These are phyloP conservation scores for Eurypyga helias DNA, from an alignment of 2,113 vertebrate species.

Conservation along the genomic window DNA sequence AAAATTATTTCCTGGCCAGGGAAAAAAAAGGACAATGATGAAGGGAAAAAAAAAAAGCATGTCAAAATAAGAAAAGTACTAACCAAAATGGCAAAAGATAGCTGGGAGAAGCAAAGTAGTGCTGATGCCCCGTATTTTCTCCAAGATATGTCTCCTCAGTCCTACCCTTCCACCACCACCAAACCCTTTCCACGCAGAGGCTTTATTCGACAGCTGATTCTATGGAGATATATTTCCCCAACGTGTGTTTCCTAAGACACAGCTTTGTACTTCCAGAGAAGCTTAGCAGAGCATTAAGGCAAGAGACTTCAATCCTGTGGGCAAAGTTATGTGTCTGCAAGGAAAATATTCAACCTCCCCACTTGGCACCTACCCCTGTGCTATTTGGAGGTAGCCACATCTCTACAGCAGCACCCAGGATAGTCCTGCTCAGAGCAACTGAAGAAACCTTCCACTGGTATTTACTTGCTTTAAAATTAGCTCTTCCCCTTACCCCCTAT, in stretches of 20 bases:
- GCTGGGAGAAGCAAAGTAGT: neutral
- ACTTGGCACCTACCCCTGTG: slow-evolving; percentile 37
- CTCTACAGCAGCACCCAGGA: slow-evolving; percentile 33
- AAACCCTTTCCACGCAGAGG: neutral
- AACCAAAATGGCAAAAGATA: neutral
- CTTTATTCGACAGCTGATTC: neutral
- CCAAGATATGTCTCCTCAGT: neutral
- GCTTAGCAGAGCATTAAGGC: slow-evolving; percentile 41
- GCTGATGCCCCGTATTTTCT: neutral
- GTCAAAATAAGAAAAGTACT: neutral
- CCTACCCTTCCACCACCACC: neutral
- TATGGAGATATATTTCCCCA: slow-evolving; percentile 9
- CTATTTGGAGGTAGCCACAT: slow-evolving; percentile 57
- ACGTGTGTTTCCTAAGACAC: neutral
- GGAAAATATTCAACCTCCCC: slow-evolving; percentile 67
- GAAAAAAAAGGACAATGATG: neutral
- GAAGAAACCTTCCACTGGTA: slow-evolving; percentile 34
- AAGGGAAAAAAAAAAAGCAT: accelerated
- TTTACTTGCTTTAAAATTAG: slow-evolving; percentile 71
- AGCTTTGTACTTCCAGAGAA: neutral
- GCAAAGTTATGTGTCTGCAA: slow-evolving; percentile 39
- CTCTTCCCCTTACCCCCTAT: slow-evolving; percentile 62
- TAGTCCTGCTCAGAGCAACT: neutral
- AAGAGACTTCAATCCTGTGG: slow-evolving; percentile 36
- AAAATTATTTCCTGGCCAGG: neutral